Evolutionary conservation across 2,797 vertebrate genomes (phyloP).

Genomic region (Florisuga fusca): DNA sequence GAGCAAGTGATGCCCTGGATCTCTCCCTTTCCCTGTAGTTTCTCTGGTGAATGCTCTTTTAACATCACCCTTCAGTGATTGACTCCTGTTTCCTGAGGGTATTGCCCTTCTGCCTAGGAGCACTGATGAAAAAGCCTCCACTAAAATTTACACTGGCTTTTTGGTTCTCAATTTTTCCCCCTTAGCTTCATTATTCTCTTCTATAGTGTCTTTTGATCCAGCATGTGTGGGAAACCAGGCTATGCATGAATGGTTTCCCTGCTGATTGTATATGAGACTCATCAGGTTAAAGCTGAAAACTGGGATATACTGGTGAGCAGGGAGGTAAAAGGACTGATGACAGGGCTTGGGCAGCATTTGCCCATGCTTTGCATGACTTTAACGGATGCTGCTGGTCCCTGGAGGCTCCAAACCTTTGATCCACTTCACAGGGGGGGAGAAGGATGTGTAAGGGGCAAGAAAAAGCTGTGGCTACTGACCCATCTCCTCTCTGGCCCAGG

Average conservation of each 20-base stretch:
- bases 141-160: neutral
- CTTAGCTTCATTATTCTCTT: neutral
- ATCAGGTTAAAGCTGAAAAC: neutral
- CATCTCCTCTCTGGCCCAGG: constrained; percentile 92
- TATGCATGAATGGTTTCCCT: neutral
- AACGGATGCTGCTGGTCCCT: neutral
- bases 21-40: neutral
- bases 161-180: neutral
- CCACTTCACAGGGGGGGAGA: neutral
- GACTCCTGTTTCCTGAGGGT: neutral
- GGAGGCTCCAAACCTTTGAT: neutral
- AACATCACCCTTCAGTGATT: neutral
- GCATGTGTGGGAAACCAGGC: neutral
- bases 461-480: constrained; percentile 78
- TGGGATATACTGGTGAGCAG: neutral
- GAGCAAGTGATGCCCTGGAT: neutral
- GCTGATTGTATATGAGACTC: rapidly evolving
- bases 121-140: neutral
- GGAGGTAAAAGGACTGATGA: neutral
- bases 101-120: neutral
- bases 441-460: neutral
- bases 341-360: neutral
- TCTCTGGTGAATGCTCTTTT: neutral
- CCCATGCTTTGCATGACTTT: neutral
- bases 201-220: neutral